Base-by-base conservation (phyloP, 2,888 invertebrate genomes). In the Pheosia tremula region DNA sequence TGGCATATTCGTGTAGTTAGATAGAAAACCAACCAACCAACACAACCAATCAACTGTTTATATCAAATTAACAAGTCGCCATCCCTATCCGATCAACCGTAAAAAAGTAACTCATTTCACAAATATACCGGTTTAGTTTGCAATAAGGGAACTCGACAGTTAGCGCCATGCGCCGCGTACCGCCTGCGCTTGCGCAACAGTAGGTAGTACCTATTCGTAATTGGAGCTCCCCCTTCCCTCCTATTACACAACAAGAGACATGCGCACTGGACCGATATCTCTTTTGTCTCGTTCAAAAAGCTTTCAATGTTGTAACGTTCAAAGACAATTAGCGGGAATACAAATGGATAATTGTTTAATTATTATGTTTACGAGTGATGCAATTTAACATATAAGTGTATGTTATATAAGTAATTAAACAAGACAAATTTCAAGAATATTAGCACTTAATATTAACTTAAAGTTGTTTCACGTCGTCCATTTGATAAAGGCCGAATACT, bases 151-250 rank as follows among this genome's bases (percentile, higher is more conserved):
- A 67, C 68, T 64, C 56, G 56, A 56, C 60, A 58, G 63, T 24
- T 54, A 38, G 53, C 54, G 56, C 56, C 66, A 62, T 64, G 65
- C 66, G 43, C 61, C 63, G 61, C 68, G 68, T 70, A 68, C 69
- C 70, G 60, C 58, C 61, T 64, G 69, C 75, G 71, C 63, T 87
- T 87, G 79, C 82, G 82, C 75, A 86, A 85, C 70, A 55, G 64
- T 67, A 50, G 50, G 3, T n/a, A 5, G 47, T 47, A 47, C 11
- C 24, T 24, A 24, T 24, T 47, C 64, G 82, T 84, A 85, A 87
- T 84, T 87, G 83, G 85, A 85, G 74, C 83, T 76, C 69, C 74
- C 71, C 70, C 38, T 41, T 24, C 56, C 41, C 24, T 13, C 62
- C 43, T 10, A 45, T 83, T 81, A 74, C 75, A 69, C 60, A 81